Evolutionary conservation across 1,140 invertebrate genomes (phyloP).

Genomic region (Pinna nobilis): DNA sequence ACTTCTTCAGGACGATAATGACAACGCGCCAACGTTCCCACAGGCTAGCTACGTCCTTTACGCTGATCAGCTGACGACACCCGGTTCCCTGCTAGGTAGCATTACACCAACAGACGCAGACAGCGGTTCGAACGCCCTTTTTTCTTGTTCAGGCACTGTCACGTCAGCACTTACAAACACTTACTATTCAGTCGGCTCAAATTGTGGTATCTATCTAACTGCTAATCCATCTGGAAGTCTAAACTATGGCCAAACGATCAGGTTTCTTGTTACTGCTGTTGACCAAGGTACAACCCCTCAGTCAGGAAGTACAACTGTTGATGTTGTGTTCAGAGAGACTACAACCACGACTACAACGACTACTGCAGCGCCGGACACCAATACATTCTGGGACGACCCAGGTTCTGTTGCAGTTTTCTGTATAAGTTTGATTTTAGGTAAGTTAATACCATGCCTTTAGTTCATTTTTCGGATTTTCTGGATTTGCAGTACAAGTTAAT

Average conservation of each 20-base stretch:
- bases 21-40: slow-evolving; percentile 36
- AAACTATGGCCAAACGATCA: slow-evolving; percentile 22
- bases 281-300: slow-evolving; percentile 30
- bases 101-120: slow-evolving; percentile 31
- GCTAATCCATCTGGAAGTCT: slow-evolving; percentile 14
- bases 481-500: neutral
- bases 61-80: slow-evolving; percentile 22
- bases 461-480: neutral
- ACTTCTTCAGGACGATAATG: slow-evolving; percentile 36
- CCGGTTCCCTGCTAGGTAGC: slow-evolving; percentile 30
- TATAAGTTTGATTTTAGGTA: slow-evolving; percentile 25
- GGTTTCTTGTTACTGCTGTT: slow-evolving; percentile 20
- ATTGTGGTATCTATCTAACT: slow-evolving; percentile 22
- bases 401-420: slow-evolving; percentile 29
- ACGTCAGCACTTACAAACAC: neutral
- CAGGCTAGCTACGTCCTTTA: slow-evolving; percentile 10
- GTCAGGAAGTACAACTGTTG: slow-evolving; percentile 11
- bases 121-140: slow-evolving; percentile 6
- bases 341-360: slow-evolving; percentile 36
- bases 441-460: neutral
- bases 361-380: slow-evolving; percentile 25
- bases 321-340: slow-evolving; percentile 34
- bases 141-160: slow-evolving; percentile 15
- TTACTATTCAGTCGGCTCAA: slow-evolving; percentile 27
- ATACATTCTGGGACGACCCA: slow-evolving; percentile 29